A percentile compares a stretch with the other conserved stretches of the same genome.
Evolutionary conservation across 1,140 invertebrate species (phyloP).

Genomic region (Brachionus asplanchnoidis): DNA sequence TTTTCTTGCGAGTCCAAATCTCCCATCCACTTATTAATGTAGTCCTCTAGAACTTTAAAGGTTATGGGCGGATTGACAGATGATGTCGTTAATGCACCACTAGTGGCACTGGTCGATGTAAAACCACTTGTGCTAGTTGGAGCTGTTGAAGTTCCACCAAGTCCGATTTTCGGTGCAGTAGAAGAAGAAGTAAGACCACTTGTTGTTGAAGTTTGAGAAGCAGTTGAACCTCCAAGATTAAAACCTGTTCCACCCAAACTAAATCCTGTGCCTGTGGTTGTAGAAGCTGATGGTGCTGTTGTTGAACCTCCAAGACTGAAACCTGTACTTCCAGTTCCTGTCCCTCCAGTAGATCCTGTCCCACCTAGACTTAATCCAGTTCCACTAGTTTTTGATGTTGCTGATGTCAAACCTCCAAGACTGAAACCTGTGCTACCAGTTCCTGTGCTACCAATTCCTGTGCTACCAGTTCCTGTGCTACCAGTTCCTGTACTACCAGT

Average conservation of each 20-base stretch:
- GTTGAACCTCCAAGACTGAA: not conserved
- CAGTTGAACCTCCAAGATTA: not conserved
- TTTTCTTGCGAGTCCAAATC: constrained; percentile 89
- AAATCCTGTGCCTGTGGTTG: not conserved
- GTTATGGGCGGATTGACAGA: constrained; percentile 60
- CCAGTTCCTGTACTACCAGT: not conserved
- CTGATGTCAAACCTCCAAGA: not conserved
- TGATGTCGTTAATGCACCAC: not conserved
- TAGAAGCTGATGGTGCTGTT: not conserved
- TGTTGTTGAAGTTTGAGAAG: constrained; percentile 5
- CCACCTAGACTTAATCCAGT: no score
- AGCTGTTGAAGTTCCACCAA: not conserved
- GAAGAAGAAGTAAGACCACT: no score
- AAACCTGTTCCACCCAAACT: not conserved
- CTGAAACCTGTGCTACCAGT: not conserved
- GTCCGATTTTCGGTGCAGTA: not conserved
- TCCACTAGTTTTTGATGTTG: not conserved
- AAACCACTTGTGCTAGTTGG: not conserved
- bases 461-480: not conserved
- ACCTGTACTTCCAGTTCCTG: not conserved
- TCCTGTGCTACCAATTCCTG: not conserved
- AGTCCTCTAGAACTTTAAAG: constrained; percentile 82
- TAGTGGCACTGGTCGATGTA: not conserved
- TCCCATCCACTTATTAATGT: constrained; percentile 88
- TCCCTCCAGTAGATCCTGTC: not conserved